Evolutionary conservation across 2,797 vertebrate species (phyloP).

Genomic region (Lophius americanus): DNA sequence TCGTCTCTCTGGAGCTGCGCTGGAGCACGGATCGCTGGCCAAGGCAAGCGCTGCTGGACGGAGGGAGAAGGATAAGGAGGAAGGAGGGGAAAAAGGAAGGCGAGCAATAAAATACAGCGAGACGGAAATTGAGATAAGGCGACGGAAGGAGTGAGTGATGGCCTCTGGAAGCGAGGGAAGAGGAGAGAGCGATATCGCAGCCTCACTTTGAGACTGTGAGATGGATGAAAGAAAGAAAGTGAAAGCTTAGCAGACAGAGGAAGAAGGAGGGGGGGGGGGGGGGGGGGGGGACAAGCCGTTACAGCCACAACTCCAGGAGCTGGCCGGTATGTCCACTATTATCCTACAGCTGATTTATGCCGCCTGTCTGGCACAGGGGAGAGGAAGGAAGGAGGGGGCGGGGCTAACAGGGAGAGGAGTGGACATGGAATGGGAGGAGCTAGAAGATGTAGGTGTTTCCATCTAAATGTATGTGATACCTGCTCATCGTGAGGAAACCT

Average conservation of each 20-base stretch:
- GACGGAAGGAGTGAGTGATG: slow-evolving; percentile 36
- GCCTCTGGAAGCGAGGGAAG: slow-evolving; percentile 27
- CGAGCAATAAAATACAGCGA: slow-evolving; percentile 26
- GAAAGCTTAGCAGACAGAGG: background rate
- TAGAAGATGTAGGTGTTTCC: slow-evolving; percentile 43
- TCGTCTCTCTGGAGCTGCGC: slow-evolving; percentile 44
- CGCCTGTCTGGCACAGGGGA: slow-evolving; percentile 51
- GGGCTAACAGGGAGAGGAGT: slow-evolving; percentile 10
- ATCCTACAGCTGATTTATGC: slow-evolving; percentile 76
- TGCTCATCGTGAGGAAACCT: slow-evolving; percentile 59
- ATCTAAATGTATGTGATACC: slow-evolving; percentile 45
- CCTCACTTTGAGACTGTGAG: background rate
- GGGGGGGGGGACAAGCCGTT: slow-evolving; percentile 75
- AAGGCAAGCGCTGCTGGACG: slow-evolving; percentile 22
- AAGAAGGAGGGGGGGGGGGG: slow-evolving; percentile 14
- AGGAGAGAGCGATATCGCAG: slow-evolving; percentile 14
- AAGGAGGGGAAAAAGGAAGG: slow-evolving; percentile 3
- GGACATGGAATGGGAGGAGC: slow-evolving; percentile 35
- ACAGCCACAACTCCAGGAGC: slow-evolving; percentile 71
- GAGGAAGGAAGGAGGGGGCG: slow-evolving; percentile 10
- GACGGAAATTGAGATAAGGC: slow-evolving; percentile 42
- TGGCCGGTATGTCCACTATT: slow-evolving; percentile 67
- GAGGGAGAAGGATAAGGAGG: slow-evolving; percentile 9
- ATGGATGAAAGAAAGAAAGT: background rate
- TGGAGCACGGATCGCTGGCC: slow-evolving; percentile 44